phyloP scores from a whole-genome alignment of 2,888 invertebrate species.

The Arge pagana region DNA sequence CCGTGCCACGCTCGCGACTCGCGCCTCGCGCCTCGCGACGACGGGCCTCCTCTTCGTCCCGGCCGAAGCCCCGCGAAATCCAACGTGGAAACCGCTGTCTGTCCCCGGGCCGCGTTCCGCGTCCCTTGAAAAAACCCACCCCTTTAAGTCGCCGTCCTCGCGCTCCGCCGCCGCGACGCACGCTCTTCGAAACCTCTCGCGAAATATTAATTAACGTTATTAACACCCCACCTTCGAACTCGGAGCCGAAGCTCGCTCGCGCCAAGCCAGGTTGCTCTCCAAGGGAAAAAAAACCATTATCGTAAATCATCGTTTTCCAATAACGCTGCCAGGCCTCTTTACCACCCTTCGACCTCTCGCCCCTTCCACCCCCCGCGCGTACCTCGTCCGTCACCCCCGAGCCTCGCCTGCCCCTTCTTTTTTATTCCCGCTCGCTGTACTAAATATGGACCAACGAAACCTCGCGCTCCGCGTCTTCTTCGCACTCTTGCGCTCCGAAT shows the following conservation, averaged over 20 bases:
- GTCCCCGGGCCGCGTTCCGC: neutral
- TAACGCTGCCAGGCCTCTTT: slow-evolving; percentile 59
- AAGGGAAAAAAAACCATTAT: slow-evolving; percentile 61
- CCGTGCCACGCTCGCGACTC: slow-evolving; percentile 38
- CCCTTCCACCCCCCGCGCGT: slow-evolving; percentile 27
- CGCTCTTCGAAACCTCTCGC: slow-evolving; percentile 59
- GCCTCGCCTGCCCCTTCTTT: slow-evolving; percentile 24
- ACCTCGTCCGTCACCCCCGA: slow-evolving; percentile 22
- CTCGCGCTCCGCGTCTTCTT: neutral
- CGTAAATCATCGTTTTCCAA: slow-evolving; percentile 67
- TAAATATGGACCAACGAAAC: slow-evolving; percentile 18
- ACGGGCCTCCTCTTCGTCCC: slow-evolving; percentile 17
- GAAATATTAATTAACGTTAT: slow-evolving; percentile 69
- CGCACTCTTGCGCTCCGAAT: no score
- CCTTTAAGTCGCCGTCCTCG: slow-evolving; percentile 25
- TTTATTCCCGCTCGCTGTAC: slow-evolving; percentile 23
- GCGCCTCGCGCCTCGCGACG: slow-evolving; percentile 23
- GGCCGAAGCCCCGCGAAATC: neutral
- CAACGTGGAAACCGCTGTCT: neutral
- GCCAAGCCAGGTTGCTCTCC: slow-evolving; percentile 19
- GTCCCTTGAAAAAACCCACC: slow-evolving; percentile 26
- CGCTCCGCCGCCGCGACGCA: slow-evolving; percentile 34
- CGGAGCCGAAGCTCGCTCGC: slow-evolving; percentile 36
- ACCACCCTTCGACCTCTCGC: slow-evolving; percentile 35
- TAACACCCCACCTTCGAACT: slow-evolving; percentile 62